phyloP scores from a whole-genome alignment of 2,113 vertebrate species.

The Ginglymostoma cirratum region DNA sequence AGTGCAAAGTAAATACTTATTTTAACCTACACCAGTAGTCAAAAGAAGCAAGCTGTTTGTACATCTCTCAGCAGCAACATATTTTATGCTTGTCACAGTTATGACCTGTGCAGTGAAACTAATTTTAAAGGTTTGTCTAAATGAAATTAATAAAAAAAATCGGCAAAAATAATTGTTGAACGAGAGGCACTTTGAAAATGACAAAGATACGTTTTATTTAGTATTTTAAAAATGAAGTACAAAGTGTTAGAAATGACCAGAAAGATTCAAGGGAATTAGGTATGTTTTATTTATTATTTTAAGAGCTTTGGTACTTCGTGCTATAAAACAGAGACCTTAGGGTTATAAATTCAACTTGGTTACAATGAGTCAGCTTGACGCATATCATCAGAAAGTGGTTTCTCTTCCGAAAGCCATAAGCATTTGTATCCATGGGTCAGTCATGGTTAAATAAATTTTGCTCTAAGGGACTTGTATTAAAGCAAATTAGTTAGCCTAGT shows the following conservation, averaged over 20 bases:
- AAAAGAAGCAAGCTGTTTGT: neutral
- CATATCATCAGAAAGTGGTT: neutral
- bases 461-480: neutral
- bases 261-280: neutral
- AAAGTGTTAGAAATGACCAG: neutral
- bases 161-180: neutral
- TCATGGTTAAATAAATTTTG: neutral
- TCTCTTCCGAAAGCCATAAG: neutral
- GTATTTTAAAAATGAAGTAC: neutral
- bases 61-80: neutral
- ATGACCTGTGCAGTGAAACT: neutral
- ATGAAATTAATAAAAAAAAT: neutral
- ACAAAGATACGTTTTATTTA: neutral
- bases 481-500: neutral
- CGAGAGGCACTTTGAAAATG: neutral
- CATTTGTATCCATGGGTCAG: neutral
- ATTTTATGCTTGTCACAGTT: neutral
- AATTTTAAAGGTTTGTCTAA: neutral
- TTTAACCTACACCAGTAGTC: neutral
- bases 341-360: neutral
- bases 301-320: neutral
- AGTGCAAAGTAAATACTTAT: neutral
- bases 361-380: slow-evolving; percentile 4
- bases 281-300: neutral
- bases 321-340: neutral